phyloP scores from a whole-genome alignment of 2,888 invertebrate genomes.

The Shargacucullia verbasci region DNA sequence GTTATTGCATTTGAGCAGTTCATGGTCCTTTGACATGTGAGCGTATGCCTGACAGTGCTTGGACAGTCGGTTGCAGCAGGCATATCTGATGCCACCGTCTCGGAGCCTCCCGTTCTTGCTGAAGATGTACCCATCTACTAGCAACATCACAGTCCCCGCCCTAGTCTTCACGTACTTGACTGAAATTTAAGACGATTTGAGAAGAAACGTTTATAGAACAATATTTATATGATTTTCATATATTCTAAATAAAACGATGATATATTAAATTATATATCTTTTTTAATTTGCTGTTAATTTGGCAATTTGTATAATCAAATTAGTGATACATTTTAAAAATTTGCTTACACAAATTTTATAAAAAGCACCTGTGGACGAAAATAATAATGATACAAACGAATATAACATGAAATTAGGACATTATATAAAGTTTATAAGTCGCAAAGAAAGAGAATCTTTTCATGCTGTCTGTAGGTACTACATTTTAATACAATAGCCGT shows the following conservation, averaged over 20 bases:
- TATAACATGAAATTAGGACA: too few species aligned
- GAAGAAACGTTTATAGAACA: background rate
- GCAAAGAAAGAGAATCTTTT: too few species aligned
- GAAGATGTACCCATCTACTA: conserved; percentile 61
- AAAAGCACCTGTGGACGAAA: too few species aligned
- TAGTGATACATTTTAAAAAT: too few species aligned
- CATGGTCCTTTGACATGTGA: conserved; percentile 56
- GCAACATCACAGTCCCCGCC: conserved; percentile 50
- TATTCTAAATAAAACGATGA: too few species aligned
- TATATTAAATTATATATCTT: too few species aligned
- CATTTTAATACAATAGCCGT: conserved; percentile 31
- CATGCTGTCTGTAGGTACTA: too few species aligned
- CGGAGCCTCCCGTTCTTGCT: conserved; percentile 55
- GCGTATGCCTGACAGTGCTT: conserved; percentile 53
- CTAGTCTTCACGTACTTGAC: conserved; percentile 54
- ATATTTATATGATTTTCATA: conserved; percentile 23
- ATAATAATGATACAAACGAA: too few species aligned
- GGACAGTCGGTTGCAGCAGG: conserved; percentile 58
- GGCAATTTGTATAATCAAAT: too few species aligned
- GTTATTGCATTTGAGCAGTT: conserved; percentile 47
- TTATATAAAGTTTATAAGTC: too few species aligned
- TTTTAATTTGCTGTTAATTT: too few species aligned
- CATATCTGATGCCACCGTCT: conserved; percentile 53
- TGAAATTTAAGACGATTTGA: conserved; percentile 44
- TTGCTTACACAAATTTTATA: too few species aligned